phyloP scores from a whole-genome alignment of 2,888 invertebrate genomes.

The Thelaira solivaga region DNA sequence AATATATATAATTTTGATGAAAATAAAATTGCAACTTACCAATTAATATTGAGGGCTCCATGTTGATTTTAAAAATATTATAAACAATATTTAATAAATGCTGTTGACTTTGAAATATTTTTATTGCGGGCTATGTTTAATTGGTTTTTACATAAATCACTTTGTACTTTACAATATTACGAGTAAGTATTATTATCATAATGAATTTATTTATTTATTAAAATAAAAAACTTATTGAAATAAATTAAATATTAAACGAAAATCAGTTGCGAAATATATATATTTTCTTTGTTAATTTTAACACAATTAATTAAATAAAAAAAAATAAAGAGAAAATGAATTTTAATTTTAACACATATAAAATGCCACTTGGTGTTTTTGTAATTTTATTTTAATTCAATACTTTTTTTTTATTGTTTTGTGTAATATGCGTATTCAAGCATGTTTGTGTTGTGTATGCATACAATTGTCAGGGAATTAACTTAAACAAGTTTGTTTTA shows the following conservation, averaged over 20 bases:
- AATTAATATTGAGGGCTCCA: conserved; percentile 61
- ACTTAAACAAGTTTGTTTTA: no score
- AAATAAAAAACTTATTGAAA: neutral
- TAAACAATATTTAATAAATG: conserved; percentile 18
- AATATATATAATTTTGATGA: neutral
- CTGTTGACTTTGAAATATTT: neutral
- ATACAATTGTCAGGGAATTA: no score
- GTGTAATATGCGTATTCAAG: neutral
- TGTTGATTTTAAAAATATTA: conserved; percentile 5
- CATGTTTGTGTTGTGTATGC: neutral
- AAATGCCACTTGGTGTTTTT: neutral
- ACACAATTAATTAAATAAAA: neutral
- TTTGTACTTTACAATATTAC: conserved; percentile 7
- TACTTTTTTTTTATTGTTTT: neutral
- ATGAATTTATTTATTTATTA: conserved; percentile 31
- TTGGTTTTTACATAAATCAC: conserved; percentile 46
- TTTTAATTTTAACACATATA: neutral
- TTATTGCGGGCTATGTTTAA: conserved; percentile 23
- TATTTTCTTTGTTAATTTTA: neutral
- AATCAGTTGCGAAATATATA: neutral
- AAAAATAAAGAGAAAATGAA: neutral
- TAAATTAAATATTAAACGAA: neutral
- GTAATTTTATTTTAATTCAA: neutral
- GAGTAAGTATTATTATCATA: conserved; percentile 38
- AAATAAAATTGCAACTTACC: conserved; percentile 41